Percentiles rank a stretch among this genome's conserved stretches.
Conservation (phyloP, 2,797 vertebrate genomes). For the Euphonia xanthogaster region DNA sequence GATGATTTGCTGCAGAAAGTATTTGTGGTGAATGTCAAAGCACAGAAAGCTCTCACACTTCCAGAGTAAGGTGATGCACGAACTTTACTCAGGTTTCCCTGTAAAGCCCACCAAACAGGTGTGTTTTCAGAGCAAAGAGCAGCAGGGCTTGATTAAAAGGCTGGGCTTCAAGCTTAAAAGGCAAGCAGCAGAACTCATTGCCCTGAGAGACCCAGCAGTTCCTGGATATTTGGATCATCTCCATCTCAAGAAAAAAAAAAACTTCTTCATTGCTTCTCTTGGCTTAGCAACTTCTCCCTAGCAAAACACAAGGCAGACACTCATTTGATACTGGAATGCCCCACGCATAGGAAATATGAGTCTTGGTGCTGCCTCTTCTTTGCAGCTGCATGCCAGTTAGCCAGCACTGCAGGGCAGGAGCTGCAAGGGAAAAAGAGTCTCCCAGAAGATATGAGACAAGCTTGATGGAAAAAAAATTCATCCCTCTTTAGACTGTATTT, state of each 20-base stretch:
- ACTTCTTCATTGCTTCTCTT: background rate
- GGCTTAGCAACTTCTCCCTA: background rate
- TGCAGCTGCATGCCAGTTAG: background rate
- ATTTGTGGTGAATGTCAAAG: background rate
- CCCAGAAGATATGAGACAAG: background rate
- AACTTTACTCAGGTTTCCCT: background rate
- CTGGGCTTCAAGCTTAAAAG: background rate
- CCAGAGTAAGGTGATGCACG: background rate
- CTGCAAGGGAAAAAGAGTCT: background rate
- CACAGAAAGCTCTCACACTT: background rate
- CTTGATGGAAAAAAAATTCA: background rate
- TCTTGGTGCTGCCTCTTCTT: background rate
- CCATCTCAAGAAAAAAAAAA: background rate
- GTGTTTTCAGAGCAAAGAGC: background rate
- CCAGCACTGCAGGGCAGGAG: background rate
- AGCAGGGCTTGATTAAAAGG: background rate
- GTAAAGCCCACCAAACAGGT: background rate
- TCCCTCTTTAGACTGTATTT: background rate
- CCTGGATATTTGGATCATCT: background rate
- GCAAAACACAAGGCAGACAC: background rate
- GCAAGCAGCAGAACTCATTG: fast-evolving
- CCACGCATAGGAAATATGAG: background rate
- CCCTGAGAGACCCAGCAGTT: background rate
- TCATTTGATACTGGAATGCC: background rate
- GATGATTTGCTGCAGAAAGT: background rate